Conservation (phyloP, 2,797 vertebrate genomes). For the Kryptolebias ocellatus region DNA sequence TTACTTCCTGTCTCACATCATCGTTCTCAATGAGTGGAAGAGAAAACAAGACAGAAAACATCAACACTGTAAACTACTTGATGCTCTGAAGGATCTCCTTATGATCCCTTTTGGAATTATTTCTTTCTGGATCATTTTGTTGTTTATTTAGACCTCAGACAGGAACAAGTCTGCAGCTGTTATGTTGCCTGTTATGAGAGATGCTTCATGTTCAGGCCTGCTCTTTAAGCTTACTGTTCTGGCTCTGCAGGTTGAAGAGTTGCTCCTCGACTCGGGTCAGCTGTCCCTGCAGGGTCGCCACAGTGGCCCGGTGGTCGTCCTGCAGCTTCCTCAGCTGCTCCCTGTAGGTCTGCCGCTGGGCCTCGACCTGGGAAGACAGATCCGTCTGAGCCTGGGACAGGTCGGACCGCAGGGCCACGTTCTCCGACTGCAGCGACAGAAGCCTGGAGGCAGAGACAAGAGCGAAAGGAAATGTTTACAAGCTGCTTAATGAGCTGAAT, state of each 20-base stretch:
- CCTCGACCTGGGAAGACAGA: conserved; percentile 87
- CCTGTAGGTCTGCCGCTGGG: conserved; percentile 85
- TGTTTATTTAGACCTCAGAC: too few species aligned
- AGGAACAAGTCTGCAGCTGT: too few species aligned
- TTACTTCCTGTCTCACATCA: conserved; percentile 31
- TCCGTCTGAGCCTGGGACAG: conserved; percentile 85
- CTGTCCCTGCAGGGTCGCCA: conserved; percentile 92
- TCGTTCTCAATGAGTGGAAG: conserved; percentile 33
- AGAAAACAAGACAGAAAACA: conserved; percentile 34
- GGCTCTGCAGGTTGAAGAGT: conserved; percentile 89
- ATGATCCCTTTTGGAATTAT: neutral
- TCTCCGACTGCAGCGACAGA: conserved; percentile 89
- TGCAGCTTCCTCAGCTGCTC: conserved; percentile 92
- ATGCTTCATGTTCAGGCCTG: neutral
- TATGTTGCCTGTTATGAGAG: too few species aligned
- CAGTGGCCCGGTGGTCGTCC: conserved; percentile 90
- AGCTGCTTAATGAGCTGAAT: neutral
- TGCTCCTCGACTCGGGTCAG: conserved; percentile 89
- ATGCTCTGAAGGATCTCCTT: conserved; percentile 19
- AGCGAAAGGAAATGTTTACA: neutral
- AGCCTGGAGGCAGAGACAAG: conserved; percentile 75
- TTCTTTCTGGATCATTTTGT: neutral
- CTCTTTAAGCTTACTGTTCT: conserved; percentile 83
- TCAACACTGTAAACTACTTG: conserved; percentile 19
- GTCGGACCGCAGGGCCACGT: conserved; percentile 87